Evolutionary conservation across 2,113 vertebrate genomes (phyloP).

Genomic region (Oreochromis spilurus): DNA sequence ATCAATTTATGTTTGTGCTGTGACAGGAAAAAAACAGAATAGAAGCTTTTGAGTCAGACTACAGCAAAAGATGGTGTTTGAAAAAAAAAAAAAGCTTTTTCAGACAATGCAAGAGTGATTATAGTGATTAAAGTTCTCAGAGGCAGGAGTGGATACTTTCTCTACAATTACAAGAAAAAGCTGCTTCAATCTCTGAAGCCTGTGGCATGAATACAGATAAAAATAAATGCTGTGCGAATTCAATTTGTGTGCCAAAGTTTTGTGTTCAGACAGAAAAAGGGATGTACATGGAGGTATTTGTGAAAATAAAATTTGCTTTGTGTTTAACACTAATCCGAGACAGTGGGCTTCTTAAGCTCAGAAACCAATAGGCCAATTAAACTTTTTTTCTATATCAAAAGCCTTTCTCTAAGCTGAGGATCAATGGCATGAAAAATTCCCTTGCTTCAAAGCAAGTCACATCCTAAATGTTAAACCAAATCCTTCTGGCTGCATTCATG

Average conservation of each 20-base stretch:
- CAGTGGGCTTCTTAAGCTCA: neutral
- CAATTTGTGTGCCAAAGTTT: neutral
- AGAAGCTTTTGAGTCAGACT: neutral
- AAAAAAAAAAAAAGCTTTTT: neutral
- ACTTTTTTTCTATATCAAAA: neutral
- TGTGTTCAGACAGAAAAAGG: neutral
- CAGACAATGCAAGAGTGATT: neutral
- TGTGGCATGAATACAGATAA: neutral
- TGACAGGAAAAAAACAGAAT: neutral
- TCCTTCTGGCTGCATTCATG: neutral
- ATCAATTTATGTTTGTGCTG: neutral
- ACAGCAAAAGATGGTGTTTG: neutral
- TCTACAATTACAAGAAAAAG: neutral
- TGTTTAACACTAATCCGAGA: neutral
- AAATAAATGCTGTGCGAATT: neutral
- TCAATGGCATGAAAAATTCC: constrained; percentile 21
- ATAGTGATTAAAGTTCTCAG: neutral
- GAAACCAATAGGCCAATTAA: constrained; percentile 22
- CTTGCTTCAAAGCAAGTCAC: constrained; percentile 2
- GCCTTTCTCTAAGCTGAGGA: constrained; percentile 3
- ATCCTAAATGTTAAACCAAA: constrained; percentile 15
- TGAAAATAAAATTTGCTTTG: neutral
- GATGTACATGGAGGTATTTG: neutral
- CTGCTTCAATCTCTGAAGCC: neutral
- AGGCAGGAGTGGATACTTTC: neutral